Percentiles rank a stretch among this genome's conserved stretches.
These are phyloP conservation scores for Glaucomys volans DNA, from an alignment of 2,113 vertebrate genomes.

Conservation along the genomic window DNA sequence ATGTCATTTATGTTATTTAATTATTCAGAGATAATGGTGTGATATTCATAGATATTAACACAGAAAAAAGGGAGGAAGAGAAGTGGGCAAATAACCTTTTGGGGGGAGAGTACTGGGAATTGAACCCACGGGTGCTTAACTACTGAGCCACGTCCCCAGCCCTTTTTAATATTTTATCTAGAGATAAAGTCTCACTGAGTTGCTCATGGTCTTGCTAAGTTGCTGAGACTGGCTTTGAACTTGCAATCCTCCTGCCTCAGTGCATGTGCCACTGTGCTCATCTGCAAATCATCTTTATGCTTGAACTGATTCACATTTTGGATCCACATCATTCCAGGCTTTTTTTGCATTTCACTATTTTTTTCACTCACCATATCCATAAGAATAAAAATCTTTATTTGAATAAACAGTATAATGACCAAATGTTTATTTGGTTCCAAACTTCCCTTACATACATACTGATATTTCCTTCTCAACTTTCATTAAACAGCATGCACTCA, in stretches of 20 bases:
- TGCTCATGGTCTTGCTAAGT: too few species aligned
- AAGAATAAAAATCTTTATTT: not conserved
- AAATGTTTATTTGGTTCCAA: not conserved
- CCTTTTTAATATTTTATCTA: too few species aligned
- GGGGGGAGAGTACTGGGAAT: too few species aligned
- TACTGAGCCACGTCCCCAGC: too few species aligned
- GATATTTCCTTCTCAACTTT: too few species aligned
- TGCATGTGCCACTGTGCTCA: too few species aligned
- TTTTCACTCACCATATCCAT: not conserved
- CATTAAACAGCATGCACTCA: not conserved
- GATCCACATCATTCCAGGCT: not conserved
- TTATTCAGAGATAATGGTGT: not conserved
- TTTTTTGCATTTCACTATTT: not conserved
- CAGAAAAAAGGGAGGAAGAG: not conserved
- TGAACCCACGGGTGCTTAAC: too few species aligned
- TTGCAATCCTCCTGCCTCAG: too few species aligned
- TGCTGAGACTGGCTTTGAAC: too few species aligned
- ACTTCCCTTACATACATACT: not conserved
- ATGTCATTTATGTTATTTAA: not conserved
- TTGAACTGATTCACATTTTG: not conserved
- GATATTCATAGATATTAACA: not conserved
- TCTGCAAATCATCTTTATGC: not conserved
- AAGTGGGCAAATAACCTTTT: not conserved
- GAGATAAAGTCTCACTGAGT: too few species aligned
- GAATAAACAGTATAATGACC: not conserved